These are phyloP conservation scores for Cheilosia vernalis DNA, from an alignment of 2,888 invertebrate species.

Conservation along the genomic window DNA sequence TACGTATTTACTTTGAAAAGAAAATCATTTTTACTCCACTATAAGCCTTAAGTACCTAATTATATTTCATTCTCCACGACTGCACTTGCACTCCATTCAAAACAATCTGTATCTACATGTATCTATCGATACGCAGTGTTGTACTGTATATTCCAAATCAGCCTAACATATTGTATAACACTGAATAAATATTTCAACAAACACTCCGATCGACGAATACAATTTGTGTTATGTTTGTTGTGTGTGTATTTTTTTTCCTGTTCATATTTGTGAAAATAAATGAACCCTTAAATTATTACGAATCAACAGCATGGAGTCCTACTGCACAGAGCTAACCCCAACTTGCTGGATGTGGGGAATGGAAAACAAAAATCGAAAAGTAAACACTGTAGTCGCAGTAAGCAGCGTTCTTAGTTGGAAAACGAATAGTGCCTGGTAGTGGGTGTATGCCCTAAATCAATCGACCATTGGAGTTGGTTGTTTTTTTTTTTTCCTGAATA, in stretches of 20 bases:
- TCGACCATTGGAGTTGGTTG: constrained; percentile 50
- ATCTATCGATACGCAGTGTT: constrained; percentile 11
- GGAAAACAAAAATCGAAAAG: constrained; percentile 33
- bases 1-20: constrained; percentile 54
- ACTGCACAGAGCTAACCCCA: constrained; percentile 12
- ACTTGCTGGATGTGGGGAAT: constrained; percentile 17
- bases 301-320: constrained; percentile 43
- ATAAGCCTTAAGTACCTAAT: constrained; percentile 53
- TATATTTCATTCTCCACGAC: constrained; percentile 38
- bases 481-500: constrained; percentile 21
- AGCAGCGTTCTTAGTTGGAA: constrained; percentile 34
- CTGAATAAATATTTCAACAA: constrained; percentile 74
- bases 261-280: constrained; percentile 75
- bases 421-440: constrained; percentile 16
- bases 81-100: constrained; percentile 41
- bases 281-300: constrained; percentile 74
- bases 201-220: constrained; percentile 60
- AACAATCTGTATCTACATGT: constrained; percentile 5
- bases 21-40: constrained; percentile 56
- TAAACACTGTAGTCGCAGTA: constrained; percentile 45
- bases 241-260: constrained; percentile 29
- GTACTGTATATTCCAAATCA: constrained; percentile 1
- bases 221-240: constrained; percentile 55
- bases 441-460: constrained; percentile 66
- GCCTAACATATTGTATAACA: constrained; percentile 44